A percentile compares a stretch with the other conserved stretches of the same genome.
These are phyloP conservation scores for Platerodrilus igneus DNA, from an alignment of 2,888 invertebrate genomes.

Conservation along the genomic window DNA sequence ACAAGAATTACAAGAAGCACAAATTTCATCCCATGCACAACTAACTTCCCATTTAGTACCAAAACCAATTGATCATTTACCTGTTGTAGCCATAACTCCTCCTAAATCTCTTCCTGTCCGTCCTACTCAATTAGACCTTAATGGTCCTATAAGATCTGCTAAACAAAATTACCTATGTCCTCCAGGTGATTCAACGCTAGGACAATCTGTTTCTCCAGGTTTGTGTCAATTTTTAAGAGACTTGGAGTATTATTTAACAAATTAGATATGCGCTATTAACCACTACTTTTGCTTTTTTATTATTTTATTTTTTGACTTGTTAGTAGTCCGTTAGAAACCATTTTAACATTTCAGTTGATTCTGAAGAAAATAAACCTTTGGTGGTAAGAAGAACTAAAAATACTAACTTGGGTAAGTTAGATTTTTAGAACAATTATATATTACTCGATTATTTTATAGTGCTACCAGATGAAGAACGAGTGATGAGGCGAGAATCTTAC, in stretches of 20 bases:
- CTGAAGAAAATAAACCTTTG: slow-evolving; percentile 37
- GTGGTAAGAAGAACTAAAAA: slow-evolving; percentile 47
- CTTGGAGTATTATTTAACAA: slow-evolving; percentile 9
- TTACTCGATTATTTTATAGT: slow-evolving; percentile 30
- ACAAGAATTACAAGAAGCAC: too few species aligned
- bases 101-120: slow-evolving; percentile 33
- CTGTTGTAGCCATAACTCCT: slow-evolving; percentile 44
- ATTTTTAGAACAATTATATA: too few species aligned
- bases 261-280: slow-evolving; percentile 11
- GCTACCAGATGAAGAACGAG: slow-evolving; percentile 75
- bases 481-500: slow-evolving; percentile 88
- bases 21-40: too few species aligned
- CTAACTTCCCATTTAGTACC: slow-evolving; percentile 51
- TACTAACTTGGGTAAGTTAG: slow-evolving; percentile 48
- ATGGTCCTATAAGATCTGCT: slow-evolving; percentile 41
- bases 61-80: slow-evolving; percentile 49
- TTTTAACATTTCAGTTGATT: slow-evolving; percentile 14
- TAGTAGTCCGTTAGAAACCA: slow-evolving; percentile 1
- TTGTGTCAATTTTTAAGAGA: slow-evolving; percentile 8
- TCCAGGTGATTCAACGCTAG: slow-evolving; percentile 31
- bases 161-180: slow-evolving; percentile 39
- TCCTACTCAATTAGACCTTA: slow-evolving; percentile 43
- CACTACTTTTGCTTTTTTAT: slow-evolving; percentile 3
- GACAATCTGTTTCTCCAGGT: slow-evolving; percentile 38
- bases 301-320: background rate